Conservation (phyloP, 2,888 invertebrate genomes). For the Ashinkailepas kermadecensis region DNA sequence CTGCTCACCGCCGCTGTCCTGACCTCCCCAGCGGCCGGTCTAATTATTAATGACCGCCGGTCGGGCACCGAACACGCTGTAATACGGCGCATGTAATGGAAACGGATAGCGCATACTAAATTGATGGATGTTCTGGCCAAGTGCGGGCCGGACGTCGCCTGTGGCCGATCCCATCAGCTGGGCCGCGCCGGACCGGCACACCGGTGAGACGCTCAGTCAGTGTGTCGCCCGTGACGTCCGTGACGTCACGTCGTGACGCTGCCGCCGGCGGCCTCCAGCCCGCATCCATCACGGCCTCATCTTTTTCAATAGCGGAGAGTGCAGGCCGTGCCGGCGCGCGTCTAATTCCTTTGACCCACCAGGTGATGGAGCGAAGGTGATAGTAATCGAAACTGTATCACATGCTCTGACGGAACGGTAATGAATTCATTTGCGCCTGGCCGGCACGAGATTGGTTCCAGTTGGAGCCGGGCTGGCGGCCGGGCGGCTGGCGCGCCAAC, state of each 20-base stretch:
- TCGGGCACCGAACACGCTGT: neutral
- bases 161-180: no score
- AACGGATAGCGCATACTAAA: neutral
- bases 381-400: constrained; percentile 20
- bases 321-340: neutral
- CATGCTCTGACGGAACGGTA: neutral
- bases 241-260: no score
- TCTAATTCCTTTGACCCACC: neutral
- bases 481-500: neutral
- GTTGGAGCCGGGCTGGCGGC: no score
- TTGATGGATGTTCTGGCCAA: neutral
- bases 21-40: neutral
- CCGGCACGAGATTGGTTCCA: neutral
- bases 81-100: constrained; percentile 10
- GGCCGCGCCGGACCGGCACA: no score
- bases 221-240: no score
- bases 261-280: no score
- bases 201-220: no score
- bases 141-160: no score
- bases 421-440: constrained; percentile 17
- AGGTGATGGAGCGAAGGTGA: neutral
- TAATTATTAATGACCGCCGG: neutral
- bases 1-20: no score
- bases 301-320: constrained; percentile 12
- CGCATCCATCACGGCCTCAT: neutral